Evolutionary conservation across 1,140 invertebrate species (phyloP), one percentile per base, ranked within the genome.

Genomic region (Sesamia nonagrioides): DNA sequence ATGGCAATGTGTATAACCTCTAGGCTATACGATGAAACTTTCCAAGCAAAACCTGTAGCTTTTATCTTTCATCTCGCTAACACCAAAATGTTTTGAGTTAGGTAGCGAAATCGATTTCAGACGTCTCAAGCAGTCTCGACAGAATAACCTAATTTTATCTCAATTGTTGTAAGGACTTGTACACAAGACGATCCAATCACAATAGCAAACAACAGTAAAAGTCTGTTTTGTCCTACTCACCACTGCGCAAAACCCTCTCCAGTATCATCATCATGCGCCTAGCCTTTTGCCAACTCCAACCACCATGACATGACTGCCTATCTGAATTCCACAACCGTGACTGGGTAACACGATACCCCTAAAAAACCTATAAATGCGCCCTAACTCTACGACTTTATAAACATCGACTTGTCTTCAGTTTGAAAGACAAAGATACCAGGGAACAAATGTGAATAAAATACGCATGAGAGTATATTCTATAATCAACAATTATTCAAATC

Each of bases 101-200:
- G 89, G 89, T 89, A 79, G 82, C 84, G 87, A 90, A 91, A 92
- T 92, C 89, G 91, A 91, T 92, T 89, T 79, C 78, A 85, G 74
- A 82, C 82, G 86, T 87, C 91, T 86, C 87, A n/a, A n/a, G n/a
- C n/a, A n/a, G n/a, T n/a, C n/a, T n/a, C n/a, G 89, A 86, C 86
- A 81, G 87, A 87, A 84, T 88, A 89, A 92, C 91, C 91, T 83
- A 90, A 89, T 88, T 92, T 80, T 84, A 88, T 88, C 84, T 84
- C 63, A 61, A 33, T 37, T 37, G 15, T 48, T 48, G 27, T 61
- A 35, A 35, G 27, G 58, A 37, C 35, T 33, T 35, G 27, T n/a
- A 61, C 58, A 35, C 33, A 61, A n/a, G n/a, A n/a, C n/a, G 13
- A n/a, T 27, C 6, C 27, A 61, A 35, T 61, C 58, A 6, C 15